Evolutionary conservation across 2,888 invertebrate genomes (phyloP).

Genomic region (Scotopteryx bipunctaria): DNA sequence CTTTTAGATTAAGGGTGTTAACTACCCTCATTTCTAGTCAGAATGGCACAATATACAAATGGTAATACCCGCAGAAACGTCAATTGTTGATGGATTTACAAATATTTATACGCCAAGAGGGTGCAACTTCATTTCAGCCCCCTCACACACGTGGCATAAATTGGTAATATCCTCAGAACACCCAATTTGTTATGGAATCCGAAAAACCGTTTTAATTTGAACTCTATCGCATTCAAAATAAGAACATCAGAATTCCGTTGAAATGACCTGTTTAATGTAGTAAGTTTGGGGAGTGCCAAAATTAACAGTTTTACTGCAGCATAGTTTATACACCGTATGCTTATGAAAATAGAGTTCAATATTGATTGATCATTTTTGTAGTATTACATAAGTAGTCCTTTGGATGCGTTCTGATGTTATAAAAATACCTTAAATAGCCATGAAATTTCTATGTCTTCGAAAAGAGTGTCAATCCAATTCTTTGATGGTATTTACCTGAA

Average conservation of each 20-base stretch:
- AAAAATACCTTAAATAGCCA: too few species aligned
- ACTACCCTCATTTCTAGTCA: not conserved
- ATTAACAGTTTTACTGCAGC: constrained; percentile 28
- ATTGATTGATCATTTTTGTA: not conserved
- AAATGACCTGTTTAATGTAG: constrained; percentile 14
- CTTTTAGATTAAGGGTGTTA: not conserved
- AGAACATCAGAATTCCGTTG: constrained; percentile 6
- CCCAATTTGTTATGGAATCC: constrained; percentile 10
- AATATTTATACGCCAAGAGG: constrained; percentile 41
- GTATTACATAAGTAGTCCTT: constrained; percentile 21
- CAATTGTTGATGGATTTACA: constrained; percentile 37
- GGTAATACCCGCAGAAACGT: constrained; percentile 39
- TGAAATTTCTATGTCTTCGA: too few species aligned
- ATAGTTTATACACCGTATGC: constrained; percentile 1
- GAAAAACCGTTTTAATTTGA: constrained; percentile 9
- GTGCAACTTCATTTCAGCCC: constrained; percentile 36
- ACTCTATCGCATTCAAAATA: constrained; percentile 14
- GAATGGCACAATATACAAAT: constrained; percentile 15
- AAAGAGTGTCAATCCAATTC: too few species aligned
- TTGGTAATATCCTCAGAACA: constrained; percentile 47
- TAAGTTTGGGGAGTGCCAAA: constrained; percentile 35
- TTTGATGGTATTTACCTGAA: constrained; percentile 19
- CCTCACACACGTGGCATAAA: constrained; percentile 50
- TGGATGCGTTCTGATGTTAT: constrained; percentile 22
- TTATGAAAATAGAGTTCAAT: constrained; percentile 11